Base-by-base conservation (phyloP, 2,113 vertebrate species). In the Dipodomys stephensi region DNA sequence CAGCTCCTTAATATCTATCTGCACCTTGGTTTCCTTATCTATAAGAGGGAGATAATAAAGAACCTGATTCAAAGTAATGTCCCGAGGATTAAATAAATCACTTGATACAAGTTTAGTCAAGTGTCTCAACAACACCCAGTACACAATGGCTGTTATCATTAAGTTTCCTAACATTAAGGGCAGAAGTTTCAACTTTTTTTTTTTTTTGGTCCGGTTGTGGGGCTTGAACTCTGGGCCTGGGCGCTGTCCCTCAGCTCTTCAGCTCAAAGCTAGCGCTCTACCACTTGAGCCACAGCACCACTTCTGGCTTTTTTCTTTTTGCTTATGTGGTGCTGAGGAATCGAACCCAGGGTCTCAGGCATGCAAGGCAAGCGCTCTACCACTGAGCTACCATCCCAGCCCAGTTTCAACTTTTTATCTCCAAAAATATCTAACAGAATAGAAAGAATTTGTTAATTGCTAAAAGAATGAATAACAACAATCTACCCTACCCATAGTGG, bases 381-480 rank as follows among this genome's bases (percentile, higher is more conserved):
- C n/a, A n/a, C n/a, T n/a, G n/a, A n/a, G n/a, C n/a, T n/a, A n/a
- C n/a, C n/a, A n/a, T n/a, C n/a, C n/a, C n/a, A n/a, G n/a, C n/a
- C n/a, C n/a, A 57, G 53, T 57, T 80, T 88, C 22, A 68, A 62
- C 44, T 82, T 72, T 49, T 1, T 72, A 39, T 77, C 77, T 90
- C 88, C 53, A 84, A 78, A 95, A 62, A 11, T 49, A 83, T 57
- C 39, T 32, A 82, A 67, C 28, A 27, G 4, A 77, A 28, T 32
- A 78, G 15, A 53, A 65, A 83, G 57, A 84, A 76, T 22, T 28
- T 67, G 7, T 6, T 39, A 65, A 90, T 49, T 69, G 27, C 15
- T 57, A 35, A 74, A 93, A 93, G 28, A 81, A 69, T n/a, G 10
- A 92, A 89, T 49, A 53, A 82, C 60, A 93, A 73, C 4, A 90